phyloP scores from a whole-genome alignment of 2,113 vertebrate species.

The Struthio camelus region DNA sequence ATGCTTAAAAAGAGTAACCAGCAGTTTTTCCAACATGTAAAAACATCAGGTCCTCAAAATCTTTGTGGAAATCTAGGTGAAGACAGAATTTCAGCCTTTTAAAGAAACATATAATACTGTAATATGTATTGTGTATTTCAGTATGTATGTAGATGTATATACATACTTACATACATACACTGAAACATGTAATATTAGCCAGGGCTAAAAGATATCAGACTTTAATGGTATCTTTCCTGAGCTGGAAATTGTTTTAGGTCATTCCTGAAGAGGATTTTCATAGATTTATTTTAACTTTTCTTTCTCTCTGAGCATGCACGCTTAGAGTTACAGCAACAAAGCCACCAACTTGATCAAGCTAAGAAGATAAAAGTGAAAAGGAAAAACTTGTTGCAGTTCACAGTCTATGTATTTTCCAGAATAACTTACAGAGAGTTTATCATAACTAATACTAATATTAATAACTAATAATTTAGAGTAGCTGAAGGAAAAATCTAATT shows the following conservation, averaged over 20 bases:
- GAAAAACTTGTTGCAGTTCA: not conserved
- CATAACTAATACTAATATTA: not conserved
- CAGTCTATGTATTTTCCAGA: not conserved
- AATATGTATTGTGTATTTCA: no score
- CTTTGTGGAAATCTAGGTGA: not conserved
- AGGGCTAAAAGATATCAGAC: not conserved
- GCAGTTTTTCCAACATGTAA: not conserved
- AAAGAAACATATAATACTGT: not conserved
- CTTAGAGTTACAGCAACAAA: not conserved
- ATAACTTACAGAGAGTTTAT: not conserved
- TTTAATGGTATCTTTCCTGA: not conserved
- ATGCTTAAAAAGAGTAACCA: not conserved
- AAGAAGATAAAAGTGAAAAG: not conserved
- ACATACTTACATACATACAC: no score
- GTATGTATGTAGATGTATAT: no score
- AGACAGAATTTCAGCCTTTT: not conserved
- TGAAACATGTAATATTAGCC: no score
- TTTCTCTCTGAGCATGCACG: not conserved
- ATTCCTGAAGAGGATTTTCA: not conserved
- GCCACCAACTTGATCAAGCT: not conserved
- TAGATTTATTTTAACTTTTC: not conserved
- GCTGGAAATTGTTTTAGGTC: not conserved
- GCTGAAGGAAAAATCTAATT: not conserved
- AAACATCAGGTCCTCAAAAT: not conserved
- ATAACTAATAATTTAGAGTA: no score